Evolutionary conservation across 1,140 invertebrate species (phyloP).

Genomic region (Pseudomyrmex cubaensis): DNA sequence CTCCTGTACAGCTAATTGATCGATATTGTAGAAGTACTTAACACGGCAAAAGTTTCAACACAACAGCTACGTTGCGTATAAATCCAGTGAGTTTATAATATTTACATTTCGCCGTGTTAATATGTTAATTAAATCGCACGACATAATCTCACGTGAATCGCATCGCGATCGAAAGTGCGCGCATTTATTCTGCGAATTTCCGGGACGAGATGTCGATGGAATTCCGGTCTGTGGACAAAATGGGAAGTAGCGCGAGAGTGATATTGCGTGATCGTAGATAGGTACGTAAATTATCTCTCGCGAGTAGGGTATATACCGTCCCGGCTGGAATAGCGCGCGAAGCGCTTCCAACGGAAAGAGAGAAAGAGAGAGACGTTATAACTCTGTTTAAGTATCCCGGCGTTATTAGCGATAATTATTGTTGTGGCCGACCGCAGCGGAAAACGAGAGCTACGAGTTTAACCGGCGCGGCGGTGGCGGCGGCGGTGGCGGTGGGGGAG

Average conservation of each 20-base stretch:
- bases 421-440: conserved; percentile 53
- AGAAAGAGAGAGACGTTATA: conserved; percentile 33
- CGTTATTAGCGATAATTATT: conserved; percentile 65
- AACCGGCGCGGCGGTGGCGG: conserved; percentile 5
- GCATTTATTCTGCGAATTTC: neutral
- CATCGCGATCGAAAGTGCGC: neutral
- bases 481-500: conserved; percentile 13
- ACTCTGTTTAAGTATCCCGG: conserved; percentile 58
- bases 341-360: neutral
- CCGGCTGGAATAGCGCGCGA: conserved; percentile 9
- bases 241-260: neutral
- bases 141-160: neutral
- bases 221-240: neutral
- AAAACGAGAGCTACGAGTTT: conserved; percentile 57
- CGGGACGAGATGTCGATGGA: neutral
- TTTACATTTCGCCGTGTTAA: no score
- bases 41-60: no score
- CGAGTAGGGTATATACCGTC: neutral
- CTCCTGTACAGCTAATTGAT: no score
- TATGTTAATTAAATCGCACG: neutral
- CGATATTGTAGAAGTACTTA: no score
- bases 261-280: neutral
- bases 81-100: no score
- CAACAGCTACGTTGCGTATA: no score
- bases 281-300: conserved; percentile 6